Conservation (phyloP, 1,140 invertebrate species). For the Octopus bimaculoides region DNA sequence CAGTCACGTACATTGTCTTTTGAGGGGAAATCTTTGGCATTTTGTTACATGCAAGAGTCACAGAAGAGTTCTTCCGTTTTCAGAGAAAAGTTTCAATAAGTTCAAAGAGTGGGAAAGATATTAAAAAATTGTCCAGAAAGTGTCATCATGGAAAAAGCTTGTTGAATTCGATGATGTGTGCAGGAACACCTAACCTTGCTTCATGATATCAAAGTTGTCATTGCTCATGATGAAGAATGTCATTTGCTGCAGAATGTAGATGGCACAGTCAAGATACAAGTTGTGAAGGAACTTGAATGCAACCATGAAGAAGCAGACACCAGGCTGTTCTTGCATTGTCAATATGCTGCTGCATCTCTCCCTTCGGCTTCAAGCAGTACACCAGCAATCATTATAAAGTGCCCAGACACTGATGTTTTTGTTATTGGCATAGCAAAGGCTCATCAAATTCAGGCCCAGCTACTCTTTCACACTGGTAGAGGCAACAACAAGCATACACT, state of each 20-base stretch:
- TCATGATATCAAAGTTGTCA: too few relatives aligned
- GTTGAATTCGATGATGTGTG: too few relatives aligned
- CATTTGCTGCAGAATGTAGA: not conserved
- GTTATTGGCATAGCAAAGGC: slow-evolving; percentile 11
- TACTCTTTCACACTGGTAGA: slow-evolving; percentile 10
- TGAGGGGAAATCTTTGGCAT: too few relatives aligned
- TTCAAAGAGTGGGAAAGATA: too few relatives aligned
- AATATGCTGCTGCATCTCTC: slow-evolving; percentile 11
- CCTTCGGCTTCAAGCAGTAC: too few relatives aligned
- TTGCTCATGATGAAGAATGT: not conserved
- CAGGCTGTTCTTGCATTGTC: slow-evolving; percentile 10
- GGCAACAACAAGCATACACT: not conserved
- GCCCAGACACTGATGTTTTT: slow-evolving; percentile 15
- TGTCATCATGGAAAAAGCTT: too few relatives aligned
- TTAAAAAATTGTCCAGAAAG: too few relatives aligned
- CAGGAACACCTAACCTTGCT: too few relatives aligned
- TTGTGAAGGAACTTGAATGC: not conserved
- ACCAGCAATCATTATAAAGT: slow-evolving; percentile 1
- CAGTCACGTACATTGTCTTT: too few relatives aligned
- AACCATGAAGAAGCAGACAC: slow-evolving; percentile 19
- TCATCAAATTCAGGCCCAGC: not conserved
- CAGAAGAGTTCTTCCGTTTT: too few relatives aligned
- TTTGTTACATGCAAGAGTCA: too few relatives aligned
- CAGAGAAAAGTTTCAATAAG: too few relatives aligned
- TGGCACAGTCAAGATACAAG: not conserved